Evolutionary conservation across 2,113 vertebrate genomes (phyloP).

Genomic region (Ploceus nigricollis): DNA sequence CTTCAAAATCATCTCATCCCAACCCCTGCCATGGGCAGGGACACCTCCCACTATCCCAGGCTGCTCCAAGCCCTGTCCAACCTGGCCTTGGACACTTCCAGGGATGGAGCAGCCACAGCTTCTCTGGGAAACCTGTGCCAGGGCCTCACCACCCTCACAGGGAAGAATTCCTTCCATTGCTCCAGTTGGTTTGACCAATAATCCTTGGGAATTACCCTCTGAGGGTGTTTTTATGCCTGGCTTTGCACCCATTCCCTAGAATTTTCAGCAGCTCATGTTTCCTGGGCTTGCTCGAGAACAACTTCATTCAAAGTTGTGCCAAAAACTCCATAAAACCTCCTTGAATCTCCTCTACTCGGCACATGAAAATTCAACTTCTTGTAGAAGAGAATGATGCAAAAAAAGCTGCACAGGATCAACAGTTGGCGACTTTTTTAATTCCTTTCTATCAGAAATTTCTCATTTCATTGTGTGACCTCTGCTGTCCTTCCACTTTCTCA

Average conservation of each 20-base stretch:
- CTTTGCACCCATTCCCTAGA: neutral
- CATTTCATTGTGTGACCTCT: neutral
- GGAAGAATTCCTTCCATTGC: neutral
- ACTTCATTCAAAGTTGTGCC: neutral
- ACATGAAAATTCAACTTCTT: neutral
- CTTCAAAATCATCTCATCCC: neutral
- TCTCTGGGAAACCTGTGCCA: accelerated
- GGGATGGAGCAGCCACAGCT: neutral
- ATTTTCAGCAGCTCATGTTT: neutral
- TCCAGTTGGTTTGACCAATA: neutral
- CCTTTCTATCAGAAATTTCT: neutral
- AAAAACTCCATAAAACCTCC: neutral
- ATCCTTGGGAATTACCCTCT: neutral
- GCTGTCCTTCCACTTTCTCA: neutral
- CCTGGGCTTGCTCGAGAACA: neutral
- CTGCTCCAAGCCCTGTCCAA: accelerated
- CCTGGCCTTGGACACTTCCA: neutral
- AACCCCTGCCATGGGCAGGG: neutral
- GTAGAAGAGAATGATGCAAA: neutral
- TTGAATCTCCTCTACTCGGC: neutral
- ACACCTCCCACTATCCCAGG: neutral
- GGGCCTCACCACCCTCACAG: neutral
- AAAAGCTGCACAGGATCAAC: neutral
- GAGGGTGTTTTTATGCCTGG: neutral
- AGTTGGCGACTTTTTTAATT: neutral